These are phyloP conservation scores for Brachypterus glaber DNA, from an alignment of 2,888 invertebrate genomes.

Conservation along the genomic window DNA sequence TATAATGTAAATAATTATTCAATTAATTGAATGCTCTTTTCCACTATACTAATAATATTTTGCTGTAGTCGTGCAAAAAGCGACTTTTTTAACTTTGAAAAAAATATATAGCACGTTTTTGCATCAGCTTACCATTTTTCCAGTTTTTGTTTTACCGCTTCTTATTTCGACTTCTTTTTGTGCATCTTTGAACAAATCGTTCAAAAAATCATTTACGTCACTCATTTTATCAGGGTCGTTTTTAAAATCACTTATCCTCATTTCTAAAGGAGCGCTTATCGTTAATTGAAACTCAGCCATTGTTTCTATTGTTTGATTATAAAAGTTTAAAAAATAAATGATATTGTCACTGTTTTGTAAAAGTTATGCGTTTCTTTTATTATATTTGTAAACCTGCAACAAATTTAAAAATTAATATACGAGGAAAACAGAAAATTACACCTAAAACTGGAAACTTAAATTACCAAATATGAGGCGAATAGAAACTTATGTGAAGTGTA, in stretches of 20 bases:
- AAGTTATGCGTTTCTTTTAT: too few species aligned
- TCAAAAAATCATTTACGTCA: conserved; percentile 37
- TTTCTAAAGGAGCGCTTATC: conserved; percentile 33
- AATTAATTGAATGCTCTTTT: too few species aligned
- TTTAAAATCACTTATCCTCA: conserved; percentile 37
- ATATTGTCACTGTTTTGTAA: conserved; percentile 3
- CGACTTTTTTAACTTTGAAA: too few species aligned
- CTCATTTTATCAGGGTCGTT: conserved; percentile 38
- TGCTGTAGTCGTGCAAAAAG: too few species aligned
- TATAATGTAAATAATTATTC: too few species aligned
- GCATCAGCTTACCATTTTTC: conserved; percentile 32
- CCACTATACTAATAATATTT: too few species aligned
- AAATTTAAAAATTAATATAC: too few species aligned
- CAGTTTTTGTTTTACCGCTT: conserved; percentile 28
- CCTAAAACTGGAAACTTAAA: too few species aligned
- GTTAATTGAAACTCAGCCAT: conserved; percentile 34
- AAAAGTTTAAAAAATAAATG: background rate
- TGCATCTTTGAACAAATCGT: conserved; percentile 37
- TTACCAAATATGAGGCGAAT: too few species aligned
- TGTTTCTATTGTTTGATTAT: conserved; percentile 10
- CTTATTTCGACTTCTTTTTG: conserved; percentile 34
- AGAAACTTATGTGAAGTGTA: too few species aligned
- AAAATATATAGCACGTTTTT: background rate
- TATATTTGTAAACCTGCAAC: too few species aligned
- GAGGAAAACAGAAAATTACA: too few species aligned